phyloP scores from a whole-genome alignment of 2,797 vertebrate genomes.

The Ptychadena robeensis region DNA sequence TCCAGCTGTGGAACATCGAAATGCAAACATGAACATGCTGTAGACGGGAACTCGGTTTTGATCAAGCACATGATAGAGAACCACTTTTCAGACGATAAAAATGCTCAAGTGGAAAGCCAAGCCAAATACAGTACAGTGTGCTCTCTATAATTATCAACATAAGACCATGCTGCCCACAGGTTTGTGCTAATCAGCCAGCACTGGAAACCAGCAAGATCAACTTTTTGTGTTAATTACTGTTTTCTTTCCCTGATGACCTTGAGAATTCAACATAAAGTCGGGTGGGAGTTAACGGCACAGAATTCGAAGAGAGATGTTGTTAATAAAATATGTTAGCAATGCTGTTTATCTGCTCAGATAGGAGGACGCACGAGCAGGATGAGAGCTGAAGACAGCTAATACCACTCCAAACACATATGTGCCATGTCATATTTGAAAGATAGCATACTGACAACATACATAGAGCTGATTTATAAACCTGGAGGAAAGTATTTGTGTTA shows the following conservation, averaged over 20 bases:
- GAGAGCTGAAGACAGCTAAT: background rate
- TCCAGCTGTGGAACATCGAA: constrained; percentile 44
- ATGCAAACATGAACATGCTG: constrained; percentile 24
- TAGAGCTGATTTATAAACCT: background rate
- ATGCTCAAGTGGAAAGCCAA: constrained; percentile 66
- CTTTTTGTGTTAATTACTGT: constrained; percentile 78
- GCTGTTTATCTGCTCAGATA: constrained; percentile 54
- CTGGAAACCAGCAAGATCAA: constrained; percentile 70
- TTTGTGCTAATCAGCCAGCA: constrained; percentile 67
- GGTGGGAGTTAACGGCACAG: constrained; percentile 79
- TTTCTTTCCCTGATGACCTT: constrained; percentile 80
- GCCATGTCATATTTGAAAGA: background rate
- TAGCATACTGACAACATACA: background rate
- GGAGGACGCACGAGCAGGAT: background rate
- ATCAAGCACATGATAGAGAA: constrained; percentile 50
- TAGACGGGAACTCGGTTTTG: constrained; percentile 62
- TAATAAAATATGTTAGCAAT: constrained; percentile 73
- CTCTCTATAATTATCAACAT: constrained; percentile 67
- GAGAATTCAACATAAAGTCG: constrained; percentile 75
- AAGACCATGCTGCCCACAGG: constrained; percentile 64
- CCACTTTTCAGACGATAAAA: constrained; percentile 62
- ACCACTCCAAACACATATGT: background rate
- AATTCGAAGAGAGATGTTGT: constrained; percentile 75
- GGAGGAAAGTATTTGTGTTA: background rate
- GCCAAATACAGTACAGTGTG: constrained; percentile 66